Evolutionary conservation across 2,113 vertebrate species (phyloP).

Genomic region (Ochotona princeps): DNA sequence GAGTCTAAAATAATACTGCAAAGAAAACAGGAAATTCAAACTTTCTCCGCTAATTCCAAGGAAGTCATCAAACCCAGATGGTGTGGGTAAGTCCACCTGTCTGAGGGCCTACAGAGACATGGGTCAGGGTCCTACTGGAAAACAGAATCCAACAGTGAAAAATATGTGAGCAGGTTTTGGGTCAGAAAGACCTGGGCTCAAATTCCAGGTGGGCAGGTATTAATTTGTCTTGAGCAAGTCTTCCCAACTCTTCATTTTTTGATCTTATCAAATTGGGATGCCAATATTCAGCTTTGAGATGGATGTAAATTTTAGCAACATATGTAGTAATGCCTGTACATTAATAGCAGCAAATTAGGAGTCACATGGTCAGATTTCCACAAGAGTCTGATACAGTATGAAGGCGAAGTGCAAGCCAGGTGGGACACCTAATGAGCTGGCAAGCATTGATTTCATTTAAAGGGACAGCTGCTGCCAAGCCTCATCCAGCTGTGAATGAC

Average conservation of each 20-base stretch:
- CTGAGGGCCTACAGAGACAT: not conserved
- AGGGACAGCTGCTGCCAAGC: conserved; percentile 44
- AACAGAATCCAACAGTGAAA: not conserved
- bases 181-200: not conserved
- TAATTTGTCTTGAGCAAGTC: not conserved
- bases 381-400: not conserved
- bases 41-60: conserved; percentile 16
- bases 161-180: not conserved
- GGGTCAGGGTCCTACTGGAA: not conserved
- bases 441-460: not conserved
- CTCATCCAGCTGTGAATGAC: conserved; percentile 49
- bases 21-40: conserved; percentile 37
- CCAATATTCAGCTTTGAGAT: not conserved
- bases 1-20: conserved; percentile 42
- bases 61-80: not conserved
- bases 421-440: conserved; percentile 65
- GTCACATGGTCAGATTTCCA: not conserved
- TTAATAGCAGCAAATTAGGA: not conserved
- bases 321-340: not conserved
- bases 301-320: conserved; percentile 3
- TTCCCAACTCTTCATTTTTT: not conserved
- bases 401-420: conserved; percentile 33
- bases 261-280: not conserved
- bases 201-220: not conserved
- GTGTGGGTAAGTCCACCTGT: not conserved